These are phyloP conservation scores for Scaptomyza reducta DNA, from an alignment of 2,888 invertebrate species.

Conservation along the genomic window DNA sequence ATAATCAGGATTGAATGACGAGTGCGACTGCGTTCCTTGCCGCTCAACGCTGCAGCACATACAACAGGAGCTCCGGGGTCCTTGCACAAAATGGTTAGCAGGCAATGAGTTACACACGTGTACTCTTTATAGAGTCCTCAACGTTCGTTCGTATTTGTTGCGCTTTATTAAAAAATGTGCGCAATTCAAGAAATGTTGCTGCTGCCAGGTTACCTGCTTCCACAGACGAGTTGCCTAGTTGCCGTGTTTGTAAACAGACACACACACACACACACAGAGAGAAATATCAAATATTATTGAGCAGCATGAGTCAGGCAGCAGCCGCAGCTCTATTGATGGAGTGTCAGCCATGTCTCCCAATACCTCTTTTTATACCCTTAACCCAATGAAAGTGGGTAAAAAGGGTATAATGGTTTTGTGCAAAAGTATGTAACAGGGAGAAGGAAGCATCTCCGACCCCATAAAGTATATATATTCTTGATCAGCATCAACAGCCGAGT, in stretches of 20 bases:
- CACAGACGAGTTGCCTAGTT: conserved; percentile 10
- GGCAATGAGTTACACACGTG: conserved; percentile 4
- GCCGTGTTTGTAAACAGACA: conserved; percentile 15
- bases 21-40: conserved; percentile 36
- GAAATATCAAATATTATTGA: conserved; percentile 74
- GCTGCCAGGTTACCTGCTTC: conserved; percentile 39
- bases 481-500: no score
- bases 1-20: conserved; percentile 68
- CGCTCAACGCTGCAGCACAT: conserved; percentile 25
- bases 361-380: background rate
- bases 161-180: conserved; percentile 75
- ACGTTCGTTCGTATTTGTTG: conserved; percentile 49
- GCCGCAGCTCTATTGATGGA: conserved; percentile 52
- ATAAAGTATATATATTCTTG: no score
- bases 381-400: no score
- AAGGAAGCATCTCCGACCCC: no score
- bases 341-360: conserved; percentile 37
- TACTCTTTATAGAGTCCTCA: conserved; percentile 44
- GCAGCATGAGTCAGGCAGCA: conserved; percentile 29
- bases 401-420: no score
- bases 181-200: conserved; percentile 62
- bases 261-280: conserved; percentile 13
- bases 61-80: conserved; percentile 7
- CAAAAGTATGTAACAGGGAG: no score
- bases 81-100: conserved; percentile 47